Evolutionary conservation across 2,113 vertebrate species (phyloP).

Genomic region (Malaclemys terrapin): DNA sequence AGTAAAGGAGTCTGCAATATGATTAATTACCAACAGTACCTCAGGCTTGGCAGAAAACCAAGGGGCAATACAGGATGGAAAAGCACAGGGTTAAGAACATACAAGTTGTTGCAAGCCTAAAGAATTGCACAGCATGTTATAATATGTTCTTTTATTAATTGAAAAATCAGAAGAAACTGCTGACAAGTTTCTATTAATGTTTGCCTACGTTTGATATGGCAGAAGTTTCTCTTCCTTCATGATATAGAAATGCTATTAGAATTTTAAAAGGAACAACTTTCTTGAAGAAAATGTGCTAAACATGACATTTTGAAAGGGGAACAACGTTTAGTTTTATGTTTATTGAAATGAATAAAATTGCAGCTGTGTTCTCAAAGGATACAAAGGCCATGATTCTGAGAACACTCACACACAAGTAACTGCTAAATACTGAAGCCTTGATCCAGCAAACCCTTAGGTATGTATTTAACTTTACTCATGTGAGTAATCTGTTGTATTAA

Average conservation of each 20-base stretch:
- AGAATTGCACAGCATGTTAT: fast-evolving
- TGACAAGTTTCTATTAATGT: background rate
- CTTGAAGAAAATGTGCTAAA: background rate
- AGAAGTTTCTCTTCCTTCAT: background rate
- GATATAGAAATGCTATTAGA: background rate
- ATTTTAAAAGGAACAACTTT: background rate
- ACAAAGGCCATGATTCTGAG: background rate
- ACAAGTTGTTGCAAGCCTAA: background rate
- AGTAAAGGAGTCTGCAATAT: background rate
- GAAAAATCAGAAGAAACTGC: background rate
- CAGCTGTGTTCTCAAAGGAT: background rate
- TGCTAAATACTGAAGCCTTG: background rate
- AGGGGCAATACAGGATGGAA: background rate
- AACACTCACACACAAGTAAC: background rate
- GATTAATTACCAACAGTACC: background rate
- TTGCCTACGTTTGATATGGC: background rate
- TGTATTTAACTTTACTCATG: background rate
- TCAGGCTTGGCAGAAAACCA: background rate
- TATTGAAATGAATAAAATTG: background rate
- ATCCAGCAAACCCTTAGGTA: fast-evolving
- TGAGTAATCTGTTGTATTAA: background rate
- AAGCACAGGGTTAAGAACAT: background rate
- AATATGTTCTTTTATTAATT: background rate
- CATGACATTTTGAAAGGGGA: background rate
- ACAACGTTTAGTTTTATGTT: fast-evolving